Evolutionary conservation across 2,888 invertebrate genomes (phyloP), one percentile per base, ranked within the genome.

Genomic region (Busseola fusca): DNA sequence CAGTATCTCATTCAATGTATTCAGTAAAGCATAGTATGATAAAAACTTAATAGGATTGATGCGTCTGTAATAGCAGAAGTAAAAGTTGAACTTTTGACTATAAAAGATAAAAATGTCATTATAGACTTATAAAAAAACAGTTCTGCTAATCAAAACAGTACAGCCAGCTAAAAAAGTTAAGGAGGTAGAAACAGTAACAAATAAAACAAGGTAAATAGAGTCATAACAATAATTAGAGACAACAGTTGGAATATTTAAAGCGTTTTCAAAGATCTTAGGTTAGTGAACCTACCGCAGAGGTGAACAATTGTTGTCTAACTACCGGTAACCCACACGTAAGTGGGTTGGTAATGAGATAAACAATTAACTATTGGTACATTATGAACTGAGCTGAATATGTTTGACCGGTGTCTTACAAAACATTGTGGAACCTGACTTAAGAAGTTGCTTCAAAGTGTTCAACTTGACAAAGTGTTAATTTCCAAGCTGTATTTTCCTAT

Each of bases 231-330:
- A 57, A 74, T 69, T 60, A 69, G 14, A 73, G 74, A 74, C 69
- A 83, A 74, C 72, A 84, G 72, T 78, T 54, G 74, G 62, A 81
- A 74, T 70, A 81, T 71, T 74, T 86, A 84, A 83, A 85, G 74
- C 78, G 69, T 84, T 86, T n/a, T 84, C 81, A 80, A 71, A 86
- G 86, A 83, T 75, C 57, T 60, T 77, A 83, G 91, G 89, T 88
- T 86, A 89, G 80, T 87, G 89, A 91, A 87, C 91, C 86, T 76
- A 70, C 83, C 69, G 69, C 69, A 65, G 78, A 82, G 86, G 82
- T 72, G 78, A 83, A 82, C 85, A 86, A 84, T 83, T 87, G 88
- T 88, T 86, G 86, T 88, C 78, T 85, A 82, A 87, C 80, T 78
- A 71, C 69, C 74, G 73, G 76, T 75, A 80, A 84, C 80, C 79